These are phyloP conservation scores for Lycorma delicatula DNA, from an alignment of 1,140 invertebrate genomes.

Conservation along the genomic window DNA sequence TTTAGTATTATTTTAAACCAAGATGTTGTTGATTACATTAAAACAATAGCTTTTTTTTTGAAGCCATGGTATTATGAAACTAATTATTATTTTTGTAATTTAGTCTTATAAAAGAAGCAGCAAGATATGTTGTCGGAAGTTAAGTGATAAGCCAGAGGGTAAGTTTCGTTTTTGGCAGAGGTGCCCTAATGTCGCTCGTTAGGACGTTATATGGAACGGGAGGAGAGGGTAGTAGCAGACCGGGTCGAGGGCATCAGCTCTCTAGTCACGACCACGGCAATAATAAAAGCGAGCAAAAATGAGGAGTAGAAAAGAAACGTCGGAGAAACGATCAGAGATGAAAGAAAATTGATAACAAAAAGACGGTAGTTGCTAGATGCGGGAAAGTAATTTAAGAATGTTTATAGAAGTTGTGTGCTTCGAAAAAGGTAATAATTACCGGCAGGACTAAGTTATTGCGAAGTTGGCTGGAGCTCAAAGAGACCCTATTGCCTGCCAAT, in stretches of 20 bases:
- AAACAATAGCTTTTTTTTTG: no score
- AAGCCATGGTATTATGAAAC: no score
- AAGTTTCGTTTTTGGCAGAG: no score
- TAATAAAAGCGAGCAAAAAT: conserved; percentile 2
- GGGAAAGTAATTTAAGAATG: conserved; percentile 4
- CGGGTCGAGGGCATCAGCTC: no score
- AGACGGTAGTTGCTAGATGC: background rate
- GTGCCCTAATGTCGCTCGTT: conserved; percentile 1
- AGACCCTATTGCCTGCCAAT: background rate
- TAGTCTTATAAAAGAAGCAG: no score
- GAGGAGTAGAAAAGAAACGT: background rate
- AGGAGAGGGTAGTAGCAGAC: no score
- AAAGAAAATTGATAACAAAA: conserved; percentile 3
- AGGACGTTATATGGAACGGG: background rate
- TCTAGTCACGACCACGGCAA: background rate
- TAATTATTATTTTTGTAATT: no score
- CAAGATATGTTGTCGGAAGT: no score
- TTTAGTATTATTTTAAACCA: no score
- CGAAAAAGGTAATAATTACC: conserved; percentile 6
- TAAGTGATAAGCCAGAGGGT: no score
- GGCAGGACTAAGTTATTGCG: background rate
- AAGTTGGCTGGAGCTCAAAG: background rate
- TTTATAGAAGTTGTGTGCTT: background rate
- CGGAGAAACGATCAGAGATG: background rate
- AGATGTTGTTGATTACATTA: no score